A percentile compares a stretch with the other conserved stretches of the same genome.
Evolutionary conservation across 2,113 vertebrate genomes (phyloP).

Genomic region (Platichthys stellatus): DNA sequence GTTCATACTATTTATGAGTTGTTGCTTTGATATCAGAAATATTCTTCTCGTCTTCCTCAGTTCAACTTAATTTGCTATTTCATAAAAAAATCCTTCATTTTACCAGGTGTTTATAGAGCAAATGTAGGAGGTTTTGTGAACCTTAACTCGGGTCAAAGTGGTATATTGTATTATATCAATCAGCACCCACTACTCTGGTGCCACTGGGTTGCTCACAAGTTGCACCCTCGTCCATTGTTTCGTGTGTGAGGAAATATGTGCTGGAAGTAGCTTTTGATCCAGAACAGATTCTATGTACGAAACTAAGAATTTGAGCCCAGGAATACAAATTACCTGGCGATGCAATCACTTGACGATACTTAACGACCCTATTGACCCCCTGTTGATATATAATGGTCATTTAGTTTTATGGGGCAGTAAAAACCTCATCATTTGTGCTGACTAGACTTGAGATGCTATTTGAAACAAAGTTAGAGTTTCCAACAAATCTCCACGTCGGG

Average conservation of each 20-base stretch:
- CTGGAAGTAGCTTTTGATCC: slow-evolving; percentile 22
- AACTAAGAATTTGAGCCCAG: slow-evolving; percentile 28
- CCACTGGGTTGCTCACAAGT: not conserved
- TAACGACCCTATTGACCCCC: slow-evolving; percentile 53
- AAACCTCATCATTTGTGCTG: slow-evolving; percentile 58
- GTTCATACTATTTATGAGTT: not conserved
- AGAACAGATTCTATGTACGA: slow-evolving; percentile 26
- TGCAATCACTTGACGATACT: slow-evolving; percentile 35
- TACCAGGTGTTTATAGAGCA: not conserved
- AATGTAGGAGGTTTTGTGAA: not conserved
- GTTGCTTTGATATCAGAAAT: not conserved
- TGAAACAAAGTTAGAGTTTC: slow-evolving; percentile 46
- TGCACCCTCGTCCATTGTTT: not conserved
- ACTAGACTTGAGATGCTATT: slow-evolving; percentile 47
- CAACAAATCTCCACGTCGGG: slow-evolving; percentile 48
- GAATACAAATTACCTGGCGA: slow-evolving; percentile 43
- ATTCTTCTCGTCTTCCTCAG: not conserved
- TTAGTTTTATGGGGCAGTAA: slow-evolving; percentile 63
- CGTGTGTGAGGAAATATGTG: not conserved
- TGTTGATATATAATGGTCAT: slow-evolving; percentile 56
- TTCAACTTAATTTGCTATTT: not conserved
- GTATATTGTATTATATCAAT: not conserved
- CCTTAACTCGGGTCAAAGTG: not conserved
- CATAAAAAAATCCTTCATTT: not conserved
- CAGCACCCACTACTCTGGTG: not conserved